Evolutionary conservation across 2,888 invertebrate species (phyloP).

Genomic region (Meandrusa payeni): DNA sequence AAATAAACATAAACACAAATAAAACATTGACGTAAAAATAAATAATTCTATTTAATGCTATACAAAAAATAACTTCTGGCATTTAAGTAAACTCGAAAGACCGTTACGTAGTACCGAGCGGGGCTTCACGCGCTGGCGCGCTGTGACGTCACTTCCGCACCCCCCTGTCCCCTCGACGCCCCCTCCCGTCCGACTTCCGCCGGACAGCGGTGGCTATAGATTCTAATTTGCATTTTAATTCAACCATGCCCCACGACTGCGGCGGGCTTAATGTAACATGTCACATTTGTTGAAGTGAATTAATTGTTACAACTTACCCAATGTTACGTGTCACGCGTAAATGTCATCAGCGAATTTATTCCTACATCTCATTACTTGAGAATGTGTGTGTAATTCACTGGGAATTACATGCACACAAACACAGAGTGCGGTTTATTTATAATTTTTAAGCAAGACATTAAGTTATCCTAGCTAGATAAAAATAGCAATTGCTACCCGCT

Average conservation of each 20-base stretch:
- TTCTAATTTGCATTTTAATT: conserved; percentile 22
- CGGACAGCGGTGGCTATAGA: conserved; percentile 18
- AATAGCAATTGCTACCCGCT: no score
- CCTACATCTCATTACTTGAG: no score
- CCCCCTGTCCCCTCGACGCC: conserved; percentile 16
- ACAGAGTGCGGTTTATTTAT: no score
- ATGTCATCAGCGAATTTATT: not conserved
- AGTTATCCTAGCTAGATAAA: no score
- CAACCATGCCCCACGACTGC: conserved; percentile 1
- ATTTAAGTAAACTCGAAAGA: conserved; percentile 15
- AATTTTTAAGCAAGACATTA: no score
- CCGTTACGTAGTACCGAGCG: conserved; percentile 19
- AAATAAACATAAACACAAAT: no score
- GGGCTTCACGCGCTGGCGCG: conserved; percentile 33
- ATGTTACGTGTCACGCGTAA: conserved; percentile 2
- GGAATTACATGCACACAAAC: no score
- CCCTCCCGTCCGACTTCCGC: conserved; percentile 28
- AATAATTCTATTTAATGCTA: no score
- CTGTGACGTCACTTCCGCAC: conserved; percentile 38
- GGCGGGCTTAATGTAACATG: conserved; percentile 9
- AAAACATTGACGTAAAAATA: no score
- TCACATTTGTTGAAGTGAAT: conserved; percentile 10
- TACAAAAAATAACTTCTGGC: conserved; percentile 17
- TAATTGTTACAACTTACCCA: conserved; percentile 6
- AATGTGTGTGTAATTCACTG: no score